A percentile compares a stretch with the other conserved stretches of the same genome.
Evolutionary conservation across 2,113 vertebrate genomes (phyloP).

Genomic region (Accipiter cooperii): DNA sequence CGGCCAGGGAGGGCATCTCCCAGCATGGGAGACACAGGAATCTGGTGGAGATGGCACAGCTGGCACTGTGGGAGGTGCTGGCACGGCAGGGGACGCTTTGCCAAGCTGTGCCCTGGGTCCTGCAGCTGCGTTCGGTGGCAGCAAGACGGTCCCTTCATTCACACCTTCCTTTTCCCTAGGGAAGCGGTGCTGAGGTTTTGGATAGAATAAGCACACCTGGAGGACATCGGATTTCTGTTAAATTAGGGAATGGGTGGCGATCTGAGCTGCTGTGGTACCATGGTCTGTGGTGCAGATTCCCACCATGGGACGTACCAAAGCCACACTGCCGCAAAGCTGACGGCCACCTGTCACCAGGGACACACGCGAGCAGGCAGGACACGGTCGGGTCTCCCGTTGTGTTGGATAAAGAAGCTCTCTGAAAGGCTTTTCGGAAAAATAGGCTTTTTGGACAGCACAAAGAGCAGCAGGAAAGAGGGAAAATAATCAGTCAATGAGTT

Average conservation of each 20-base stretch:
- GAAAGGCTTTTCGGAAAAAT: neutral
- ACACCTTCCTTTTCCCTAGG: neutral
- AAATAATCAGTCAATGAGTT: neutral
- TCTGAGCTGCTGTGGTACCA: neutral
- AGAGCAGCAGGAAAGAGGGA: neutral
- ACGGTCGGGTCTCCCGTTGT: rapidly evolving
- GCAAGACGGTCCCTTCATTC: neutral
- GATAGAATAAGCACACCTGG: neutral
- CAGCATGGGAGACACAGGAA: neutral
- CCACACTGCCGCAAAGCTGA: neutral
- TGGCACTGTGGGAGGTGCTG: neutral
- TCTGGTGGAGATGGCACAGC: rapidly evolving
- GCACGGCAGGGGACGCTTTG: neutral
- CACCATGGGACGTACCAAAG: rapidly evolving
- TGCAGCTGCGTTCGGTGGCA: neutral
- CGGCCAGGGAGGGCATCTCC: neutral
- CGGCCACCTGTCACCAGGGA: neutral
- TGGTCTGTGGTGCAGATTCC: neutral
- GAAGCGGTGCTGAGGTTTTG: neutral
- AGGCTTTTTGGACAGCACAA: neutral
- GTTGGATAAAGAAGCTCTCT: neutral
- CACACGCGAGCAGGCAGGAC: neutral
- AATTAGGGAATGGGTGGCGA: neutral
- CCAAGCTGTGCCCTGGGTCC: neutral
- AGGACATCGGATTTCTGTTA: neutral